Evolutionary conservation across 2,113 vertebrate genomes (phyloP).

Genomic region (Notarius quadriscutis): DNA sequence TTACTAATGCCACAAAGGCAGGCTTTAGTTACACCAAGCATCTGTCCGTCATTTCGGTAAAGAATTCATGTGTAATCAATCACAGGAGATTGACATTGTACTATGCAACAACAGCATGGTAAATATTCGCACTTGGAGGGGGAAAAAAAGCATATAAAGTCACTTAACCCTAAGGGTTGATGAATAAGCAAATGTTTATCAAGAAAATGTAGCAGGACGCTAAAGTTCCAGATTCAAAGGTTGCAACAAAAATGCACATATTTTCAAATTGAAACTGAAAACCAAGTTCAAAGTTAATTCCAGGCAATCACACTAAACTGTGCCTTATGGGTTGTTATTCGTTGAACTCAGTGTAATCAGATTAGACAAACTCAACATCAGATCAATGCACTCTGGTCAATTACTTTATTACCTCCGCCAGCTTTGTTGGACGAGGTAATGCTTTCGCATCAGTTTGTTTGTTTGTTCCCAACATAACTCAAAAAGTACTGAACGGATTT

Average conservation of each 20-base stretch:
- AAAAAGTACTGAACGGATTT: too few relatives aligned
- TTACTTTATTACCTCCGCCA: neutral
- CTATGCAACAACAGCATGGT: neutral
- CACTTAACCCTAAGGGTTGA: neutral
- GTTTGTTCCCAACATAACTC: too few relatives aligned
- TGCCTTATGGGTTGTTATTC: too few relatives aligned
- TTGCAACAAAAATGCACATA: too few relatives aligned
- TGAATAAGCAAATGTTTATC: neutral
- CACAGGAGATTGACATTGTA: neutral
- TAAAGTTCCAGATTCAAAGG: neutral
- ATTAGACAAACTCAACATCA: neutral
- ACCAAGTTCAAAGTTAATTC: too few relatives aligned
- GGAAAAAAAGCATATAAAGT: neutral
- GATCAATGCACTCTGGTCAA: neutral
- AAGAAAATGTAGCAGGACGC: neutral
- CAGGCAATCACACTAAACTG: neutral
- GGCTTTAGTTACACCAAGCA: neutral
- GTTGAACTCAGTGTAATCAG: neutral
- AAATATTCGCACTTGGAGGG: neutral
- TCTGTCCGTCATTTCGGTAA: neutral
- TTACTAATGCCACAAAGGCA: neutral
- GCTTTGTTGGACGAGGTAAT: too few relatives aligned
- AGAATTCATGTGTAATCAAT: conserved; percentile 2
- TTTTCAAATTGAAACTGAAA: neutral
- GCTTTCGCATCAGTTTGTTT: too few relatives aligned